Base-by-base conservation (phyloP, 2,113 vertebrate species). In the Atrichornis clamosus region DNA sequence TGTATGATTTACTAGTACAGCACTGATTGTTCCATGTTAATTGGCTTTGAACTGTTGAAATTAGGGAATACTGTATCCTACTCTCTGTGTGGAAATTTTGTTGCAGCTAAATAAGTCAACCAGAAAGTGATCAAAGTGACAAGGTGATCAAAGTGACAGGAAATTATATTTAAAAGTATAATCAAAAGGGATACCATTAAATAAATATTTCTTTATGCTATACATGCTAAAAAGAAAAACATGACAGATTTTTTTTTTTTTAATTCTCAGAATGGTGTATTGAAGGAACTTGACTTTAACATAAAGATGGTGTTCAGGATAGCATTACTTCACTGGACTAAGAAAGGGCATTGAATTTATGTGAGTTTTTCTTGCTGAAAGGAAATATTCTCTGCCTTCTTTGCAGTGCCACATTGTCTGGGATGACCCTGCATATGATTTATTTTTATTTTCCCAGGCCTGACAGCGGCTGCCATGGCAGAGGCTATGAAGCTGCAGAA, bases 401-500 rank as follows among this genome's bases (percentile, higher is more conserved):
- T 65, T 58, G 27, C 67, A 28, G 32, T 68, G 53, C 35, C 50
- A 19, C 4, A 1, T 65, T 93, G 24, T 76, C 8, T n/a, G 27
- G 16, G 20, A 7, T 41, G 46, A 52, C 67, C 30, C 1, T 95
- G 46, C 26, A 95, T 92, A 85, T 39, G 65, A 15, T 80, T 91
- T 67, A 13, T 91, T 97, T 74, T 9, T 53, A 2, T 97, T 93
- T 96, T n/a, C 33, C 35, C 97, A 99, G 99, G 99, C 83, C 95
- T 99, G 90, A 99, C 98, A n/a, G 98, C 98, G 3, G 98, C 98
- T 53, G 98, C 98, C 33, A 99, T 99, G 98, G 98, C 98, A 10
- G 99, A 99, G 78, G 98, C 98, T 6, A 98, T 99, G 98, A 99
- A 99, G 91, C 96, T 99, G 12, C 99, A 99, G 97, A 99, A 99